phyloP scores from a whole-genome alignment of 2,113 vertebrate species.

The Chascanopsetta lugubris region DNA sequence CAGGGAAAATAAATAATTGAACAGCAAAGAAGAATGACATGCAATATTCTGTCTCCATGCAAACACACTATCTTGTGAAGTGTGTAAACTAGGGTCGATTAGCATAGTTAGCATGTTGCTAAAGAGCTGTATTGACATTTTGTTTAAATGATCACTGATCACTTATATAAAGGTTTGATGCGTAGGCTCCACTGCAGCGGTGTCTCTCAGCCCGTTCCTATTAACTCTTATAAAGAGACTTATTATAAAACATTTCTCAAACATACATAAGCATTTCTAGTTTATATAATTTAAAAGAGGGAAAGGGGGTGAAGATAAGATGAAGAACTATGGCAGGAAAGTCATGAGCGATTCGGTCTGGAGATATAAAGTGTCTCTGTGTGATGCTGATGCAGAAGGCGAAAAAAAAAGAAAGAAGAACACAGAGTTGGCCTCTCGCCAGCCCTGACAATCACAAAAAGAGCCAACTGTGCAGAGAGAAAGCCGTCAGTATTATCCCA shows the following conservation, averaged over 20 bases:
- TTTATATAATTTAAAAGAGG: too few relatives aligned
- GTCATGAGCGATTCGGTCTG: constrained; percentile 4
- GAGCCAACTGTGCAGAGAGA: constrained; percentile 57
- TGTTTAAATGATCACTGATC: too few relatives aligned
- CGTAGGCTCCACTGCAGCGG: too few relatives aligned
- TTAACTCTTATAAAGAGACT: too few relatives aligned
- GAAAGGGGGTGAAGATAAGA: not conserved
- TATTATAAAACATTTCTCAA: too few relatives aligned
- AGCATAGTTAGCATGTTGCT: too few relatives aligned
- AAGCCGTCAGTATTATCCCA: constrained; percentile 65
- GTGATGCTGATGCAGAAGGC: constrained; percentile 6
- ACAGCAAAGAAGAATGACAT: constrained; percentile 35
- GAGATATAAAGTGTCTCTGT: constrained; percentile 1
- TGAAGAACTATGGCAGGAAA: constrained; percentile 4
- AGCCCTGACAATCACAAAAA: constrained; percentile 57
- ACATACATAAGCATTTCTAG: too few relatives aligned
- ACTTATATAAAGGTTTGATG: too few relatives aligned
- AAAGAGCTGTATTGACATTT: too few relatives aligned
- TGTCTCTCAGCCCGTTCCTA: too few relatives aligned
- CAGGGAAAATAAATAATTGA: constrained; percentile 49
- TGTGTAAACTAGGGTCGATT: too few relatives aligned
- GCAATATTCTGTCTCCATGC: constrained; percentile 8
- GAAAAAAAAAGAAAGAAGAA: not conserved
- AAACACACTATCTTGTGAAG: too few relatives aligned
- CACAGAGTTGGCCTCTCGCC: constrained; percentile 41